Conservation (phyloP, 2,113 vertebrate species). For the Eulacestoma nigropectus region DNA sequence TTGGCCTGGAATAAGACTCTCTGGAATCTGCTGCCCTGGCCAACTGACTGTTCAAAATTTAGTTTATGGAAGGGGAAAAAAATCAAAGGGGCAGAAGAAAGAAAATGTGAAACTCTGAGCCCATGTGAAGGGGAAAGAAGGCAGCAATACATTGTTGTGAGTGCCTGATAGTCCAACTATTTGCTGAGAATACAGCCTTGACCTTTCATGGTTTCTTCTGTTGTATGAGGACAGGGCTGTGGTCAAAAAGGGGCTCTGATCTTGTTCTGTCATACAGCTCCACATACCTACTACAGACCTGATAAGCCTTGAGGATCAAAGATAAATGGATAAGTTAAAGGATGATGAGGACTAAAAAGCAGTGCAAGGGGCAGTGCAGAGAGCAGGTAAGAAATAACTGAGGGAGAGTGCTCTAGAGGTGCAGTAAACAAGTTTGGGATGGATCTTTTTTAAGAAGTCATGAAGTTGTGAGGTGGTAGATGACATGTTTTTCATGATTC, state of each 20-base stretch:
- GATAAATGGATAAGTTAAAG: neutral
- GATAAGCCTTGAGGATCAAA: neutral
- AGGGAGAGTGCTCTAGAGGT: neutral
- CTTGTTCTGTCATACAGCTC: neutral
- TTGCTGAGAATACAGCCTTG: neutral
- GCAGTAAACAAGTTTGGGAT: neutral
- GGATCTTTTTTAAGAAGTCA: neutral
- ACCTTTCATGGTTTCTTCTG: neutral
- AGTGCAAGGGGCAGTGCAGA: neutral
- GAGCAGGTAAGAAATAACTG: neutral
- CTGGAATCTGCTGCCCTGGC: constrained; percentile 12
- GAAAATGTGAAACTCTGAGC: neutral
- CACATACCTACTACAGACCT: neutral
- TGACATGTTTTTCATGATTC: neutral
- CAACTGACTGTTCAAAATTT: neutral
- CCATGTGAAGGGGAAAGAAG: neutral
- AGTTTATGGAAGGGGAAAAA: neutral
- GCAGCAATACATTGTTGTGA: neutral
- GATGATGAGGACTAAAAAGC: neutral
- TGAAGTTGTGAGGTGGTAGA: neutral
- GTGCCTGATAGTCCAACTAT: neutral
- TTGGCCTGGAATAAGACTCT: constrained; percentile 25
- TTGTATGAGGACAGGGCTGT: neutral
- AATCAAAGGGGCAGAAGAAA: neutral
- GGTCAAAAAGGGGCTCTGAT: neutral